These are phyloP conservation scores for Microcebus murinus DNA, from an alignment of 2,113 vertebrate species.

Conservation along the genomic window DNA sequence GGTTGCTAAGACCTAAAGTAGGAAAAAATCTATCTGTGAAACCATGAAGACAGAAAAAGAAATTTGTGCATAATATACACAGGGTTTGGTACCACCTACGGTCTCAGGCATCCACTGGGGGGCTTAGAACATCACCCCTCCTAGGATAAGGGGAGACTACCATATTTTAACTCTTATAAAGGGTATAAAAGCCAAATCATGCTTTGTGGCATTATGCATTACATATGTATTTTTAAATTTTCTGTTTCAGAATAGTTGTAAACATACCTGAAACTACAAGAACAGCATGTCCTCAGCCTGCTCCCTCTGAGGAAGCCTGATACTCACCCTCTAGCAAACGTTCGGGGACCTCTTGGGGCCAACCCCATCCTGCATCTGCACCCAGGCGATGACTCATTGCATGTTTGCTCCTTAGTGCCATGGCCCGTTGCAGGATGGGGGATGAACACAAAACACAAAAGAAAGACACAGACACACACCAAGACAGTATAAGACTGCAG, in stretches of 20 bases:
- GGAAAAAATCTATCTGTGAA: not conserved
- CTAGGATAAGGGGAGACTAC: not conserved
- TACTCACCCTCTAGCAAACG: too few relatives aligned
- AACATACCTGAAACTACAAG: not conserved
- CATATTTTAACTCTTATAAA: not conserved
- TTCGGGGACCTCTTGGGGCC: too few relatives aligned
- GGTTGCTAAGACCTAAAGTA: not conserved
- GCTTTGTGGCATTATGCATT: not conserved
- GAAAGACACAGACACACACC: too few relatives aligned
- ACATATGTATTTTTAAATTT: not conserved
- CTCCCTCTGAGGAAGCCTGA: not conserved
- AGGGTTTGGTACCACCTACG: too few relatives aligned
- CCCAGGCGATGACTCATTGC: not conserved
- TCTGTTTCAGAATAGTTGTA: not conserved
- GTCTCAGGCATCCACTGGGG: not conserved
- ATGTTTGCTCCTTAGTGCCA: not conserved
- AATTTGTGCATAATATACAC: not conserved
- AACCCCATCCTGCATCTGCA: not conserved
- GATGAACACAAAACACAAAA: too few relatives aligned
- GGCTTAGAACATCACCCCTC: not conserved
- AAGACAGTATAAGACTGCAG: too few relatives aligned
- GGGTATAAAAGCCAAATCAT: not conserved
- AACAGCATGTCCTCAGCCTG: not conserved
- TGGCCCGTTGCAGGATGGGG: too few relatives aligned
- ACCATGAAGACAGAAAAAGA: not conserved